Evolutionary conservation across 2,113 vertebrate genomes (phyloP).

Genomic region (Puma concolor): DNA sequence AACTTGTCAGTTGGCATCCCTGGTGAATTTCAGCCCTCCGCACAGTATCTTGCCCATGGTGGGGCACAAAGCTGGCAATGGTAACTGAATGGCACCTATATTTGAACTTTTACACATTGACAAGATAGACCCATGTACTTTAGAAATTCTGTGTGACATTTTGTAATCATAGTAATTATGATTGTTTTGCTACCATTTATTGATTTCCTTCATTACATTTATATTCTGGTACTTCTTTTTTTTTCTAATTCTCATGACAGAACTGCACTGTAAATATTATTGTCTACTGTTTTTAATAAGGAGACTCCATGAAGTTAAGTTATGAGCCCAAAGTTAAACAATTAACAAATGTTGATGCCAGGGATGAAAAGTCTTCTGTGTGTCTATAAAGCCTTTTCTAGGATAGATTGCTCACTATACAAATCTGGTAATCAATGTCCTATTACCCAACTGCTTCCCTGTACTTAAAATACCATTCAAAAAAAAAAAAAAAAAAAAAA

Average conservation of each 20-base stretch:
- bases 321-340: neutral
- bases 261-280: neutral
- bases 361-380: neutral
- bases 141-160: neutral
- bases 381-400: neutral
- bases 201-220: neutral
- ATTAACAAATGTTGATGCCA: neutral
- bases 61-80: neutral
- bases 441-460: neutral
- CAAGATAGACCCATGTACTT: neutral
- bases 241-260: neutral
- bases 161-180: neutral
- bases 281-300: neutral
- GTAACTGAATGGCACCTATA: neutral
- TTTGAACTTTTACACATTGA: neutral
- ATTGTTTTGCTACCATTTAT: neutral
- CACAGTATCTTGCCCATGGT: rapidly evolving
- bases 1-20: neutral
- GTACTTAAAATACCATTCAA: neutral
- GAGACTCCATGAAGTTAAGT: neutral
- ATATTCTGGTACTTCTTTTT: neutral
- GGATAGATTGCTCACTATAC: neutral
- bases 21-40: neutral
- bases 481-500: neutral
- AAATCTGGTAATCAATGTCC: neutral